These are phyloP conservation scores for Dorcus parallelipipedus DNA, from an alignment of 2,888 invertebrate genomes.

Conservation along the genomic window DNA sequence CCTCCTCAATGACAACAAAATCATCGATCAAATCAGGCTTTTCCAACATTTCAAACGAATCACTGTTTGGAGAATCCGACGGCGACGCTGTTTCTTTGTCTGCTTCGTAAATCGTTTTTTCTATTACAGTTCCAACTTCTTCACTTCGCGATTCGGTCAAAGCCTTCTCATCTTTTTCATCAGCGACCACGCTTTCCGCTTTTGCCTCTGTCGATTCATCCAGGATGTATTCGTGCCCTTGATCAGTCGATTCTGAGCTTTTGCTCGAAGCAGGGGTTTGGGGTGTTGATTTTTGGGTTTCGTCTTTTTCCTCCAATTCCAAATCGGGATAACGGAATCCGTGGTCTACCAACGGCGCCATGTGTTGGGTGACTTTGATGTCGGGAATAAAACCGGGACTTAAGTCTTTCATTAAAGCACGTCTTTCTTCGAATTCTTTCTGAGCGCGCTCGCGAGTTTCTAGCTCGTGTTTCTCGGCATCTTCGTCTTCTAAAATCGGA, in stretches of 20 bases:
- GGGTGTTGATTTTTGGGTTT: conserved; percentile 39
- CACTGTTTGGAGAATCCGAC: conserved; percentile 72
- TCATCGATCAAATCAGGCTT: conserved; percentile 85
- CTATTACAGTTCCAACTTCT: conserved; percentile 59
- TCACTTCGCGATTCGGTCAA: conserved; percentile 49
- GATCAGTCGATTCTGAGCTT: conserved; percentile 63
- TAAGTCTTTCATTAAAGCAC: conserved; percentile 53
- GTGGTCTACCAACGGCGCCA: conserved; percentile 50
- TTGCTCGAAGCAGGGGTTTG: conserved; percentile 63
- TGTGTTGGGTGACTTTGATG: conserved; percentile 61
- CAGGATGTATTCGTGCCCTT: conserved; percentile 61
- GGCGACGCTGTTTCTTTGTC: conserved; percentile 52
- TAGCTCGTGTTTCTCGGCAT: conserved; percentile 53
- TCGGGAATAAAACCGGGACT: conserved; percentile 63
- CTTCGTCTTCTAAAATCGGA: conserved; percentile 51
- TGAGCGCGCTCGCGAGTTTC: conserved; percentile 48
- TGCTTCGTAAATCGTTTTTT: conserved; percentile 52
- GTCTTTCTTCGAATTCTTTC: conserved; percentile 48
- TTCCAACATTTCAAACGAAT: conserved; percentile 84
- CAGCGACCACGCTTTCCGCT: conserved; percentile 52
- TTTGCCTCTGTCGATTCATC: conserved; percentile 57
- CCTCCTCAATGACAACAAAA: conserved; percentile 85
- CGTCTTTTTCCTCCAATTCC: conserved; percentile 46
- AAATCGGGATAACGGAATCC: conserved; percentile 51
- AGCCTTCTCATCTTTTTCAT: conserved; percentile 42